phyloP scores from a whole-genome alignment of 1,140 invertebrate genomes.

The Dermatophagoides farinae region DNA sequence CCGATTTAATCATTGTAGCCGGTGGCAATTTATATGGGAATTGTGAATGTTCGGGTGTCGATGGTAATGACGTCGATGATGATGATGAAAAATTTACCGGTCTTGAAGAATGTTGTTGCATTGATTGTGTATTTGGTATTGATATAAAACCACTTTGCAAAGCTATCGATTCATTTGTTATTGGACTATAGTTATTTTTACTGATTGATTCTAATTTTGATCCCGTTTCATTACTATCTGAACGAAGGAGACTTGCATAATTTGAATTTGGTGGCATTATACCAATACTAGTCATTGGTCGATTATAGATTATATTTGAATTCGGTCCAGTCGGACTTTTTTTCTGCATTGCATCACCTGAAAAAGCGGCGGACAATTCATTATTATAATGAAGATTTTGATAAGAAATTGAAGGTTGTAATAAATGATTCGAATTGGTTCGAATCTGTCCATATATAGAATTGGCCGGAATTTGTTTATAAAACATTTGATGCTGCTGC shows the following conservation, averaged over 20 bases:
- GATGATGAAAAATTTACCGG: not conserved
- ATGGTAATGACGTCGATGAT: conserved; percentile 1
- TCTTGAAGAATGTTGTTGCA: not conserved
- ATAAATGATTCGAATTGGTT: not conserved
- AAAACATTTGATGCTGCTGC: not conserved
- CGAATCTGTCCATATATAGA: not conserved
- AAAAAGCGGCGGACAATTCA: not conserved
- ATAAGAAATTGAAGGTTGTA: not conserved
- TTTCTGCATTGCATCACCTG: not conserved
- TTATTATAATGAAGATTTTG: not conserved
- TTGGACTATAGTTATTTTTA: too few relatives aligned
- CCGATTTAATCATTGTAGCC: not conserved
- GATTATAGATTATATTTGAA: not conserved
- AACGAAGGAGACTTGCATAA: not conserved
- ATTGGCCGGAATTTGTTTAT: not conserved
- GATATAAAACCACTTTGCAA: not conserved
- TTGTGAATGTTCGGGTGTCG: conserved; percentile 4
- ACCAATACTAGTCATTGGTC: conserved; percentile 1
- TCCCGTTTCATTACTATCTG: not conserved
- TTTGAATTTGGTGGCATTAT: not conserved
- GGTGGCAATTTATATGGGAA: not conserved
- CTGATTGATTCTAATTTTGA: not conserved
- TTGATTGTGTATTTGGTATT: not conserved
- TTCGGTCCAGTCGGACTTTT: not conserved
- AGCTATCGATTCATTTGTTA: too few relatives aligned